Conservation (phyloP, 2,888 invertebrate genomes). For the Drosophila paranaensis region DNA sequence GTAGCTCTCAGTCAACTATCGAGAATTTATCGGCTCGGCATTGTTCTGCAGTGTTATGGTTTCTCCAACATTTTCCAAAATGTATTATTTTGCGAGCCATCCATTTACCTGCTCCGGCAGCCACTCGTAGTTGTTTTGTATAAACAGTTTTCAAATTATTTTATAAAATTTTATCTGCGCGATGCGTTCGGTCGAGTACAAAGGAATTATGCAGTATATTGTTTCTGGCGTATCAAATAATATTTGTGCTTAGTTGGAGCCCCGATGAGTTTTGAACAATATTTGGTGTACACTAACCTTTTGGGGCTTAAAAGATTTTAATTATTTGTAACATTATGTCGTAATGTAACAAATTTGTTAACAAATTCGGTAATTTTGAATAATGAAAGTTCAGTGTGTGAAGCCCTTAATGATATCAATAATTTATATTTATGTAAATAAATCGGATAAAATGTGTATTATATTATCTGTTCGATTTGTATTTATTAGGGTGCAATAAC, state of each 20-base stretch:
- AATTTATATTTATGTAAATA: not conserved
- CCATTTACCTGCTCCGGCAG: not conserved
- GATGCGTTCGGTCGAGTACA: conserved; percentile 16
- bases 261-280: conserved; percentile 35
- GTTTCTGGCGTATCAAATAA: conserved; percentile 28
- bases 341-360: conserved; percentile 27
- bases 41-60: not conserved
- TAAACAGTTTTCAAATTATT: conserved; percentile 45
- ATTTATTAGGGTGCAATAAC: not conserved
- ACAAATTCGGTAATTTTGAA: conserved; percentile 15
- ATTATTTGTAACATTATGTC: conserved; percentile 34
- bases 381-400: not conserved
- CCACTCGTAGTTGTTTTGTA: conserved; percentile 8
- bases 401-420: not conserved
- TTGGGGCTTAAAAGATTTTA: conserved; percentile 19
- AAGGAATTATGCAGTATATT: conserved; percentile 12
- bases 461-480: not conserved
- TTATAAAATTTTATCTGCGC: conserved; percentile 23
- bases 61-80: not conserved
- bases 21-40: not conserved
- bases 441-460: not conserved
- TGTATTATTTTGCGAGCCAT: conserved; percentile 4
- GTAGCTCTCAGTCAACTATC: not conserved
- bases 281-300: conserved; percentile 46
- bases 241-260: conserved; percentile 20